phyloP scores from a whole-genome alignment of 1,140 invertebrate genomes.

The Rhyacophila brunnea region DNA sequence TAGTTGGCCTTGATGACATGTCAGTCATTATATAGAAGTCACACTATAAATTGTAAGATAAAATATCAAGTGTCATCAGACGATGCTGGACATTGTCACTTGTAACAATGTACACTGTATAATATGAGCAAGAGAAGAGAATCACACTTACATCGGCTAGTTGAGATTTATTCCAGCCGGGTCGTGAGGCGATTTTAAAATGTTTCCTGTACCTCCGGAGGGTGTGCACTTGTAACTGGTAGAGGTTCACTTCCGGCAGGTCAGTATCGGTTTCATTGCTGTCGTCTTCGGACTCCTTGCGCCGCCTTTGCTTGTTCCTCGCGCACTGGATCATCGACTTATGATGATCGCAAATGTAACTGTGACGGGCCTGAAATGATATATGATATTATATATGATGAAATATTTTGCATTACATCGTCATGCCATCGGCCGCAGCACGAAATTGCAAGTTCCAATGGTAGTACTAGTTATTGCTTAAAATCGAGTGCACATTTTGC shows the following conservation, averaged over 20 bases:
- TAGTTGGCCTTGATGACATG: too few species aligned
- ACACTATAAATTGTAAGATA: too few species aligned
- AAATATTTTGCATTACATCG: too few species aligned
- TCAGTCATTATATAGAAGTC: too few species aligned
- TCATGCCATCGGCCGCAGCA: too few species aligned
- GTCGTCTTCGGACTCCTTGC: conserved; percentile 91
- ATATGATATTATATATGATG: too few species aligned
- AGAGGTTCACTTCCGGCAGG: conserved; percentile 89
- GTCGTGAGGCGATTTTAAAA: conserved; percentile 87
- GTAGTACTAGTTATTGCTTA: too few species aligned
- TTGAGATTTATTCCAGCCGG: conserved; percentile 91
- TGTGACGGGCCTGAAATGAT: conserved; percentile 86
- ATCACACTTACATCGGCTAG: conserved; percentile 84
- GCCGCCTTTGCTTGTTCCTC: conserved; percentile 76
- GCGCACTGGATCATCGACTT: conserved; percentile 94
- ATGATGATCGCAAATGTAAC: conserved; percentile 96
- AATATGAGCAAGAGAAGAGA: background rate
- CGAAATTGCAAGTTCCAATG: too few species aligned
- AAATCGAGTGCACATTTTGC: too few species aligned
- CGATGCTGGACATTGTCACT: too few species aligned
- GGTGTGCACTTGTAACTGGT: conserved; percentile 90
- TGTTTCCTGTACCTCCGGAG: conserved; percentile 89
- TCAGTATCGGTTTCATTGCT: conserved; percentile 85
- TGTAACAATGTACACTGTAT: too few species aligned
- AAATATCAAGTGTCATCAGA: too few species aligned